Conservation (phyloP, 2,888 invertebrate species). For the Clivina fossor region DNA sequence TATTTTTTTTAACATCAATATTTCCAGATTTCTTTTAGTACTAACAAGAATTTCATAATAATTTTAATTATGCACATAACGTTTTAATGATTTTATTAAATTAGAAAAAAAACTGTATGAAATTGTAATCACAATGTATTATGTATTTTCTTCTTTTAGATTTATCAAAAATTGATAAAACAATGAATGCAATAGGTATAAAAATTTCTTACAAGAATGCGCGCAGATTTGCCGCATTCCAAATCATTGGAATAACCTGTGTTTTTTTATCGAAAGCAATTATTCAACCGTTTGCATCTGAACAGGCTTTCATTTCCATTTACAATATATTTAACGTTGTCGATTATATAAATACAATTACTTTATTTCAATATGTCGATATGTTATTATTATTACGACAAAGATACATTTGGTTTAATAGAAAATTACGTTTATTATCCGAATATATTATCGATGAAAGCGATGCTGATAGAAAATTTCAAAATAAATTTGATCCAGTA, state of each 20-base stretch:
- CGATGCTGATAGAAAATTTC: neutral
- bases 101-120: too few species aligned
- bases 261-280: constrained; percentile 37
- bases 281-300: constrained; percentile 36
- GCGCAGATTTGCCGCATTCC: constrained; percentile 35
- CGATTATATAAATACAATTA: constrained; percentile 41
- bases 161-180: constrained; percentile 32
- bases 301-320: constrained; percentile 32
- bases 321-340: constrained; percentile 41
- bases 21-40: too few species aligned
- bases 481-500: too few species aligned
- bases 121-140: too few species aligned
- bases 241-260: constrained; percentile 37
- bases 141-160: too few species aligned
- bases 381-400: constrained; percentile 39
- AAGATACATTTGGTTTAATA: constrained; percentile 41
- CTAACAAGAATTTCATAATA: too few species aligned
- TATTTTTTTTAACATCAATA: too few species aligned
- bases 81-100: too few species aligned
- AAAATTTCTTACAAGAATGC: constrained; percentile 37
- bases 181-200: constrained; percentile 33
- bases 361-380: constrained; percentile 41
- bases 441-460: neutral
- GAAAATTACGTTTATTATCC: constrained; percentile 33
- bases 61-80: too few species aligned